Evolutionary conservation across 2,888 invertebrate species (phyloP), one percentile per base, ranked within the genome.

Genomic region (Liposcelis brunnea): DNA sequence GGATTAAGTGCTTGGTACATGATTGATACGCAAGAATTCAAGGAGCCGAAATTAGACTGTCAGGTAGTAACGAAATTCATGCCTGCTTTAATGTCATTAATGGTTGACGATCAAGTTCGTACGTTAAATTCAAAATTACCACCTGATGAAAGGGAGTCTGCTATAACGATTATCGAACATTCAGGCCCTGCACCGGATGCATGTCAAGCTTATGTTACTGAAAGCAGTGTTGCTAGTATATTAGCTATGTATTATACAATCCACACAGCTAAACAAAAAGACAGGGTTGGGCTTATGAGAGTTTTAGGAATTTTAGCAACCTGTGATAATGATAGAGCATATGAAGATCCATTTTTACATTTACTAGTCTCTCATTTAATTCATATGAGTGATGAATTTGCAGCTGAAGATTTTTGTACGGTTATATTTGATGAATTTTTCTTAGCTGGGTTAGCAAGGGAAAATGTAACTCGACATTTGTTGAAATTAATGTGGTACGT

Each of bases 1-100:
- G 94, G 94, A 1, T 65, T 94, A 35, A 87, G 90, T 61, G 90
- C 93, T 3, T 94, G 94, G 93, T 80, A 87, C 31, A 94, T 95
- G 86, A 93, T 95, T 51, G 90, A 93, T 61, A 86, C 89, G 2
- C 70, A 87, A 67, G 85, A 87, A 54, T 94, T 93, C 57, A 90
- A 90, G 59, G 95, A 95, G 61, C 93, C 94, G 0, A 91, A 91
- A 66, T 67, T 94, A 48, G 93, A 94, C 55, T 79, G 80, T 57
- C 86, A 89, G 67, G 80, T 94, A 26, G 86, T 95, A 0, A 93
- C 91, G 1, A 91, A 93, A 64, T 94, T 91, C 64, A 65, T 95
- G 49, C 93, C 95, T 1, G 86, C 90, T 1, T 65, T 95, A 7
- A 87, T 93, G 81, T 86, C 89, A 0, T 68, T 94, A 7, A 90